Base-by-base conservation (phyloP, 1,140 invertebrate species). In the Solenopsis invicta region DNA sequence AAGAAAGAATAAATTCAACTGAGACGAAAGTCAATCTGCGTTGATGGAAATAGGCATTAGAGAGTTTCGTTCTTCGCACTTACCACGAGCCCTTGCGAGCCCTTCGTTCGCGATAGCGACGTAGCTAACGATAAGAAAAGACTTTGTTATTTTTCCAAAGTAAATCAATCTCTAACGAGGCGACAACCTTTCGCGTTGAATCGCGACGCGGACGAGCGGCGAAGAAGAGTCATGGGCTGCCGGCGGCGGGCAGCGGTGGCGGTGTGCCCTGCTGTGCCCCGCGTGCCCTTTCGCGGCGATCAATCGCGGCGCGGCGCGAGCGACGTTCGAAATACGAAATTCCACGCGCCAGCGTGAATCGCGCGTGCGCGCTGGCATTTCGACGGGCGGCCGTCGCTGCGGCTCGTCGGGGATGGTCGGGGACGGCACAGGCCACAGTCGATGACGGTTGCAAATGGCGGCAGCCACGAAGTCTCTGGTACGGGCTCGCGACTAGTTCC, bases 401-500 rank as follows among this genome's bases (percentile, higher is more conserved):
- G 91, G 62, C 69, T 52, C 66, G 66, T 81, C 59, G 59, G 61
- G 90, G 89, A 93, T 88, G 93, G 93, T 93, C 93, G n/a, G n/a
- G n/a, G n/a, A n/a, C n/a, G n/a, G n/a, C n/a, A n/a, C n/a, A n/a
- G n/a, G n/a, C n/a, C n/a, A n/a, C n/a, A n/a, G n/a, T n/a, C n/a
- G n/a, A n/a, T n/a, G 93, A 91, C 94, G 94, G 92, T 94, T 94
- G 94, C 94, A 95, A 95, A 95, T 95, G 94, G 94, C 94, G 94
- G 94, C 92, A 93, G 92, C 91, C 93, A 93, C 93, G 89, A 93
- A 93, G 91, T 93, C 90, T 89, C 90, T 91, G 91, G 88, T 88
- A 94, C 91, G 90, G 93, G 93, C 88, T 92, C 88, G 93, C 90
- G 92, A 90, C 88, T 94, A 94, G 91, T 94, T 93, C 87, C 87